These are phyloP conservation scores for Tragopan temminckii DNA, from an alignment of 2,797 vertebrate genomes.

Conservation along the genomic window DNA sequence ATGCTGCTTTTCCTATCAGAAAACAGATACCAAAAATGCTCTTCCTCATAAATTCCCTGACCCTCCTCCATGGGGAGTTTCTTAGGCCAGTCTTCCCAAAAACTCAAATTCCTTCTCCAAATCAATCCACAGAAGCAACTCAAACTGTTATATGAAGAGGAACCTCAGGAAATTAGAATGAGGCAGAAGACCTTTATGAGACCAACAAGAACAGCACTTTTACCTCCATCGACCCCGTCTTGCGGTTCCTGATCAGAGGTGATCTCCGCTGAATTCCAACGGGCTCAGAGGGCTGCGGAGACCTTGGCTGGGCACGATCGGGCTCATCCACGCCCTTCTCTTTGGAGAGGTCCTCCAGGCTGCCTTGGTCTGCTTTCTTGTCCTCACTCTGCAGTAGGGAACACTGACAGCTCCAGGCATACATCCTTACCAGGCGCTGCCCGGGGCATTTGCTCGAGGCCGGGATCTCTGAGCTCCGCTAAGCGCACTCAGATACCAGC, in stretches of 20 bases:
- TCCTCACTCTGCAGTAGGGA: slow-evolving; percentile 86
- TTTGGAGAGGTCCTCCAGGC: slow-evolving; percentile 89
- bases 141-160: neutral
- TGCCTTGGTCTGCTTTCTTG: slow-evolving; percentile 91
- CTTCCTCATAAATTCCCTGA: neutral
- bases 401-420: neutral
- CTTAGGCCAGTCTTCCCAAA: neutral
- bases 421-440: neutral
- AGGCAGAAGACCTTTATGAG: neutral
- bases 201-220: neutral
- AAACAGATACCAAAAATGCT: neutral
- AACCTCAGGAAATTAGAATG: neutral
- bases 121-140: neutral
- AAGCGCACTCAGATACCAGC: neutral
- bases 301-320: slow-evolving; percentile 84
- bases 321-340: slow-evolving; percentile 83
- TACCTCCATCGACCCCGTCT: slow-evolving; percentile 99
- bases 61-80: neutral
- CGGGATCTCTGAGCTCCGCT: neutral
- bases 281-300: slow-evolving; percentile 82
- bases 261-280: slow-evolving; percentile 89
- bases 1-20: neutral
- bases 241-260: slow-evolving; percentile 91
- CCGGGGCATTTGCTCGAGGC: neutral
- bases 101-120: neutral